A percentile compares a stretch with the other conserved stretches of the same genome.
These are phyloP conservation scores for Dasysyrphus tricinctus DNA, from an alignment of 2,888 invertebrate species.

Conservation along the genomic window DNA sequence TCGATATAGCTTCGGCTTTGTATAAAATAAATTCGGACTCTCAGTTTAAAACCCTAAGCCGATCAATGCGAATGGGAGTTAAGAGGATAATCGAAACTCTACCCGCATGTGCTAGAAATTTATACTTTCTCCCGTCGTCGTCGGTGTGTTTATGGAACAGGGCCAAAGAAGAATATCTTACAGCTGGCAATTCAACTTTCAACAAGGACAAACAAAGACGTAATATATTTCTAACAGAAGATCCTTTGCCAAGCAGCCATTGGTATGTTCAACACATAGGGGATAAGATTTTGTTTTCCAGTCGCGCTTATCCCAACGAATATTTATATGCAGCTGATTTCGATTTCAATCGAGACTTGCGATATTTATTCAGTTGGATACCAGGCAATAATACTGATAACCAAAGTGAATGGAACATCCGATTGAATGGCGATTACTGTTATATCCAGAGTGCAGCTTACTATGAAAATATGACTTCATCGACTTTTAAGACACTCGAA, in stretches of 20 bases:
- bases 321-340: slow-evolving; percentile 29
- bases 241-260: background rate
- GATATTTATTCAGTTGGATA: slow-evolving; percentile 37
- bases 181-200: background rate
- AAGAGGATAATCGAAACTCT: background rate
- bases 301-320: background rate
- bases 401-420: slow-evolving; percentile 10
- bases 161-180: slow-evolving; percentile 15
- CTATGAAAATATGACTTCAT: slow-evolving; percentile 17
- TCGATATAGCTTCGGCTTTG: slow-evolving; percentile 11
- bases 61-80: background rate
- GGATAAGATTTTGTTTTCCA: slow-evolving; percentile 6
- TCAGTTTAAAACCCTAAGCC: background rate
- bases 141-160: slow-evolving; percentile 31
- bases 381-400: slow-evolving; percentile 23
- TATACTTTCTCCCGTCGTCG: slow-evolving; percentile 9
- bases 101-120: slow-evolving; percentile 15
- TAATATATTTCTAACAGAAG: slow-evolving; percentile 8
- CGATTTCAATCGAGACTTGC: background rate
- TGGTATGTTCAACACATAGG: background rate
- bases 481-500: background rate
- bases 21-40: background rate
- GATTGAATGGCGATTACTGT: slow-evolving; percentile 7
- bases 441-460: slow-evolving; percentile 2
- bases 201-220: slow-evolving; percentile 2